These are phyloP conservation scores for Eupithecia vulgata DNA, from an alignment of 2,888 invertebrate genomes.

Conservation along the genomic window DNA sequence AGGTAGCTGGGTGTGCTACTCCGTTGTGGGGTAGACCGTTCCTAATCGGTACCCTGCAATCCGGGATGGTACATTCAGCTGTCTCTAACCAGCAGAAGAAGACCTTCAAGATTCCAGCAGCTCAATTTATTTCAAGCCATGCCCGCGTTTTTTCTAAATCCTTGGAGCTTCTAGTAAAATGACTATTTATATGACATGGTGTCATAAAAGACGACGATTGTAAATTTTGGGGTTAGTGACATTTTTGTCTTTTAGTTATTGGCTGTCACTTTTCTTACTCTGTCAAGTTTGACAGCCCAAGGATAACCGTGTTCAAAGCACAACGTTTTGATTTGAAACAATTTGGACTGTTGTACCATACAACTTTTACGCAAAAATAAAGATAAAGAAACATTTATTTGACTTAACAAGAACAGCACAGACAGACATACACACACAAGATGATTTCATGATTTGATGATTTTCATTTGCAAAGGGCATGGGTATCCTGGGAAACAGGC, in stretches of 20 bases:
- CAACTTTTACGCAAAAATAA: too few species aligned
- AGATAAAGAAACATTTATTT: too few species aligned
- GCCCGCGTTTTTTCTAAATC: background rate
- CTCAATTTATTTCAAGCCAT: background rate
- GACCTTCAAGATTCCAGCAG: background rate
- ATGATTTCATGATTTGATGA: too few species aligned
- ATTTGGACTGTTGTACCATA: too few species aligned
- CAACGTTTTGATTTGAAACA: too few species aligned
- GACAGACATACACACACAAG: too few species aligned
- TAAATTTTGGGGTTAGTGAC: too few species aligned
- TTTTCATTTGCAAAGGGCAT: too few species aligned
- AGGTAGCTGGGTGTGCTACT: constrained; percentile 26
- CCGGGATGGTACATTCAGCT: constrained; percentile 38
- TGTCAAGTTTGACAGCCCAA: background rate
- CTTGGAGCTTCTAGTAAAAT: background rate
- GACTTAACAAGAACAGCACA: too few species aligned
- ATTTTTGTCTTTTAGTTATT: too few species aligned
- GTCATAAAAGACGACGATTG: background rate
- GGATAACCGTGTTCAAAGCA: too few species aligned
- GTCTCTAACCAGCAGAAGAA: constrained; percentile 18
- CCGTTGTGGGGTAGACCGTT: constrained; percentile 40
- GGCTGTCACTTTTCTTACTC: background rate
- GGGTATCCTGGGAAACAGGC: too few species aligned
- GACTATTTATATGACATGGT: background rate
- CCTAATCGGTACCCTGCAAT: constrained; percentile 41